Conservation (phyloP, 2,888 invertebrate genomes). For the Schrankia costaestrigalis region DNA sequence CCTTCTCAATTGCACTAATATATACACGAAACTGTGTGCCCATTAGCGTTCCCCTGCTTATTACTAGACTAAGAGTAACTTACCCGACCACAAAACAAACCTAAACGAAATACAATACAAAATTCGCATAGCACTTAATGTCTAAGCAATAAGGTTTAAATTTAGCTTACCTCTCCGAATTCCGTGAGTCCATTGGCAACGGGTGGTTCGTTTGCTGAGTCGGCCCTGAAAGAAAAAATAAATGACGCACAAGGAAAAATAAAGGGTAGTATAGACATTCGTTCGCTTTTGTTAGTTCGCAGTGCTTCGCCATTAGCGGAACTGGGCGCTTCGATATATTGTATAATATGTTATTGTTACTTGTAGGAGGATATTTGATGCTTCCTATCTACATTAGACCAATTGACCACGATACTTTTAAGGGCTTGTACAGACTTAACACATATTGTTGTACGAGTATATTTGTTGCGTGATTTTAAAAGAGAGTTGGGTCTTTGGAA, state of each 20-base stretch:
- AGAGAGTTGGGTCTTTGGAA: too few relatives aligned
- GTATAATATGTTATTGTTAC: not conserved
- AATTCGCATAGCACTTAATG: slow-evolving; percentile 22
- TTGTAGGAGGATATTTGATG: not conserved
- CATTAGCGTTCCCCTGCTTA: slow-evolving; percentile 1
- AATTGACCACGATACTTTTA: too few relatives aligned
- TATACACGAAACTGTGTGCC: not conserved
- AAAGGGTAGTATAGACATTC: slow-evolving; percentile 31
- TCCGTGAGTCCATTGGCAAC: slow-evolving; percentile 71
- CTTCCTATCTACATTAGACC: too few relatives aligned
- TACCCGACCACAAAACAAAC: slow-evolving; percentile 4
- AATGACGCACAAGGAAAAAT: slow-evolving; percentile 49
- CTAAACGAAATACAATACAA: slow-evolving; percentile 1
- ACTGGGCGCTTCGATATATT: slow-evolving; percentile 5
- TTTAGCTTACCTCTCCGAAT: slow-evolving; percentile 74
- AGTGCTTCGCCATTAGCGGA: slow-evolving; percentile 10
- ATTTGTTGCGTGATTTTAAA: too few relatives aligned
- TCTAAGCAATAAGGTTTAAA: slow-evolving; percentile 24
- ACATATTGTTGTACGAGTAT: too few relatives aligned
- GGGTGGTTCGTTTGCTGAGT: slow-evolving; percentile 76
- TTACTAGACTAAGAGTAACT: not conserved
- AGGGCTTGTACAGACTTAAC: too few relatives aligned
- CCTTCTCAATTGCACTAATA: not conserved
- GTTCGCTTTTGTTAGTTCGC: slow-evolving; percentile 37
- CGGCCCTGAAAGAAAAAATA: slow-evolving; percentile 71